Base-by-base conservation (phyloP, 2,113 vertebrate genomes). In the Shinisaurus crocodilurus region DNA sequence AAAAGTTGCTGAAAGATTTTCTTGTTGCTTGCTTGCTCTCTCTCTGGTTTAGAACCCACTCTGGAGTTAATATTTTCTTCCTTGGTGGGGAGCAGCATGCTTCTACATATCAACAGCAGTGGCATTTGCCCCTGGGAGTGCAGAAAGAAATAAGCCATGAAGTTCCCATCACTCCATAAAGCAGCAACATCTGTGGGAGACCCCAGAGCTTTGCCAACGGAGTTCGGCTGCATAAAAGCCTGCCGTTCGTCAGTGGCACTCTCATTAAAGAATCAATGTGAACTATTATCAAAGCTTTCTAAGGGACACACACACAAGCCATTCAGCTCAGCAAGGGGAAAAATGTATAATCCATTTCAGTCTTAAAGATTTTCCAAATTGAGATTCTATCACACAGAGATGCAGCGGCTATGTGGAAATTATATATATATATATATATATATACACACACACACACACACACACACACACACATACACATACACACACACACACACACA, bases 91-190 rank as follows among this genome's bases (percentile, higher is more conserved):
- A 94, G 82, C 84, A 90, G 48, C 43, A 23, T 48, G 8, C 91
- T 92, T 94, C 86, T 93, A 90, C 85, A 85, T 89, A 93, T 86
- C 85, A 91, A 45, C 84, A 82, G 32, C 43, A 43, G 57, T 93
- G 94, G 91, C 67, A 29, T 95, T 96, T 96, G 88, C 94, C 93
- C 60, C 82, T 85, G 92, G 85, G 90, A 94, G 32, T 92, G 70
- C 72, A 10, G 80, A 27, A 70, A 89, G 93, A 96, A 96, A 95
- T 94, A 96, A 97, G 95, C 95, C 89, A 86, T 95, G 92, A 96
- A 95, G 93, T 94, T 95, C 89, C 87, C 91, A 94, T 95, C 88
- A 85, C 88, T 91, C 93, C 89, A 82, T 93, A 94, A 96, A 96
- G 85, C 85, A 96, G 88, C 87, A 95, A 91, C 94, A 93, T 95